Conservation (phyloP, 2,113 vertebrate genomes). For the Aegotheles bennettii region DNA sequence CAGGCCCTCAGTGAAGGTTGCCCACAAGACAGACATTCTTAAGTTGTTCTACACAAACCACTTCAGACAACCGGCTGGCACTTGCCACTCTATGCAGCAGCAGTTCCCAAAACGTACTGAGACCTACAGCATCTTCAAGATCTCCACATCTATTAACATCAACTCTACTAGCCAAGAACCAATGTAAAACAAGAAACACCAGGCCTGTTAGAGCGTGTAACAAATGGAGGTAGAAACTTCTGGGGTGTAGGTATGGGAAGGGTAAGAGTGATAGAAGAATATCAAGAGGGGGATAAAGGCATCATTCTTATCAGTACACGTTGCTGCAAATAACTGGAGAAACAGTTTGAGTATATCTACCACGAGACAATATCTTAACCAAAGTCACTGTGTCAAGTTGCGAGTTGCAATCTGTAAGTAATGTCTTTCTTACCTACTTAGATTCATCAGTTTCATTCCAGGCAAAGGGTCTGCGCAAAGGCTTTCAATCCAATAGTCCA, state of each 20-base stretch:
- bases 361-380: neutral
- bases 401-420: neutral
- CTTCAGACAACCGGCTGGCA: neutral
- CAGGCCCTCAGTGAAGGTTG: accelerated
- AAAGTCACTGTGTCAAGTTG: neutral
- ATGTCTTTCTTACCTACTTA: neutral
- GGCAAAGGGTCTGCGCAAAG: neutral
- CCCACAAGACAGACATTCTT: neutral
- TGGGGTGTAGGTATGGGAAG: neutral
- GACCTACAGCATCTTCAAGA: neutral
- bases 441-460: neutral
- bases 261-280: neutral
- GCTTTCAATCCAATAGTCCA: neutral
- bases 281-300: neutral
- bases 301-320: neutral
- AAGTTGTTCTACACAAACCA: neutral
- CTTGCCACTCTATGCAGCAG: neutral
- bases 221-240: neutral
- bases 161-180: neutral
- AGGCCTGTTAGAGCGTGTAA: accelerated
- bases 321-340: neutral
- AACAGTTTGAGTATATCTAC: neutral
- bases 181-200: neutral
- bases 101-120: neutral
- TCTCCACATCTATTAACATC: neutral